Conservation (phyloP, 2,797 vertebrate genomes). For the Thamnophis elegans region DNA sequence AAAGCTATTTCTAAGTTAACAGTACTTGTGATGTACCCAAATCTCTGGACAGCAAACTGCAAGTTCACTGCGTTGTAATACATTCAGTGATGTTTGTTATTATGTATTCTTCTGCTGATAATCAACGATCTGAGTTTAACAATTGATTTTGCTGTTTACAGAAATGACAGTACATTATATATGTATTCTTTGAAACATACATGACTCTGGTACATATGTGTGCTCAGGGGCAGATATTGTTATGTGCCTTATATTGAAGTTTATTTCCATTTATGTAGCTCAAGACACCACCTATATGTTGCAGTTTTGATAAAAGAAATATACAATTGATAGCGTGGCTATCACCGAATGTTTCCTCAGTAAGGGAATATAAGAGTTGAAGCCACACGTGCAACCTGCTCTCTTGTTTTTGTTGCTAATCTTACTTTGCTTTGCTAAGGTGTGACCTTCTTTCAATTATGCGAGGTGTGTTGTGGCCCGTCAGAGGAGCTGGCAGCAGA, state of each 20-base stretch:
- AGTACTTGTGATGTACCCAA: neutral
- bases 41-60: neutral
- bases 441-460: neutral
- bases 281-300: neutral
- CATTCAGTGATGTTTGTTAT: neutral
- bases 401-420: neutral
- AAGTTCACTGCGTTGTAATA: neutral
- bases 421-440: neutral
- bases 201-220: neutral
- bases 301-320: neutral
- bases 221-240: neutral
- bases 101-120: neutral
- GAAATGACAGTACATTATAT: neutral
- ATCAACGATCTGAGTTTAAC: neutral
- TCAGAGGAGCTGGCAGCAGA: no score
- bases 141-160: neutral
- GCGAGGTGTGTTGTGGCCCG: neutral
- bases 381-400: neutral
- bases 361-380: neutral
- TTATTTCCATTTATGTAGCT: neutral
- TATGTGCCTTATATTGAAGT: neutral
- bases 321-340: neutral
- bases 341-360: neutral
- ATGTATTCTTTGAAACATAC: neutral
- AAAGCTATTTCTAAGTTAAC: neutral